Evolutionary conservation across 2,888 invertebrate species (phyloP).

Genomic region (Parnassius glacialis): DNA sequence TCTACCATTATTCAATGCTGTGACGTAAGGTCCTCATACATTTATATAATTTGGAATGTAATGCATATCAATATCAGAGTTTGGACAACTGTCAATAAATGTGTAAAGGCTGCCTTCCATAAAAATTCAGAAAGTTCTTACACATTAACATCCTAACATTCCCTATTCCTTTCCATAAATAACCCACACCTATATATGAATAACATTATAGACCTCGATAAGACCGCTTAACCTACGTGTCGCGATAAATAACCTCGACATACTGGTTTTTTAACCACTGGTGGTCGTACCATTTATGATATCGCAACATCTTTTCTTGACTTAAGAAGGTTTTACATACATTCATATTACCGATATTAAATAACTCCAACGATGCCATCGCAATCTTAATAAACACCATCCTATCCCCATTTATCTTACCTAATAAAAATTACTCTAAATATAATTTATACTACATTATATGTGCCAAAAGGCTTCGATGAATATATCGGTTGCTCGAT

Average conservation of each 20-base stretch:
- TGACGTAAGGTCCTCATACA: not conserved
- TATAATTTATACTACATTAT: constrained; percentile 65
- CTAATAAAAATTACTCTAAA: constrained; percentile 55
- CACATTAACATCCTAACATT: constrained; percentile 65
- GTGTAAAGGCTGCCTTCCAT: constrained; percentile 35
- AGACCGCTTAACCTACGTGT: constrained; percentile 62
- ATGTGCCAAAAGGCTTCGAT: constrained; percentile 67
- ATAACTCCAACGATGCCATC: constrained; percentile 71
- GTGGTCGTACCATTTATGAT: constrained; percentile 57
- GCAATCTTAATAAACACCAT: constrained; percentile 59
- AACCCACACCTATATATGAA: constrained; percentile 75
- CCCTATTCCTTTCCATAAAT: constrained; percentile 72
- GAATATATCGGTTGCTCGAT: constrained; percentile 52
- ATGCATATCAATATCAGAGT: not conserved
- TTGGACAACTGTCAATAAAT: constrained; percentile 4
- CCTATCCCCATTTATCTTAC: constrained; percentile 70
- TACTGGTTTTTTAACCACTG: constrained; percentile 53
- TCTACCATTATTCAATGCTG: too few species aligned
- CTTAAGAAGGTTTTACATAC: constrained; percentile 55
- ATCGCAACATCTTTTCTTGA: constrained; percentile 54
- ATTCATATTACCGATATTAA: constrained; percentile 56
- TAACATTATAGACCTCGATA: constrained; percentile 59
- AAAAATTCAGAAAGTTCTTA: constrained; percentile 71
- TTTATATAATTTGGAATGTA: not conserved
- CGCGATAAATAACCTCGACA: constrained; percentile 48